Evolutionary conservation across 2,797 vertebrate species (phyloP), one percentile per base, ranked within the genome.

Genomic region (Distichodus sexfasciatus): DNA sequence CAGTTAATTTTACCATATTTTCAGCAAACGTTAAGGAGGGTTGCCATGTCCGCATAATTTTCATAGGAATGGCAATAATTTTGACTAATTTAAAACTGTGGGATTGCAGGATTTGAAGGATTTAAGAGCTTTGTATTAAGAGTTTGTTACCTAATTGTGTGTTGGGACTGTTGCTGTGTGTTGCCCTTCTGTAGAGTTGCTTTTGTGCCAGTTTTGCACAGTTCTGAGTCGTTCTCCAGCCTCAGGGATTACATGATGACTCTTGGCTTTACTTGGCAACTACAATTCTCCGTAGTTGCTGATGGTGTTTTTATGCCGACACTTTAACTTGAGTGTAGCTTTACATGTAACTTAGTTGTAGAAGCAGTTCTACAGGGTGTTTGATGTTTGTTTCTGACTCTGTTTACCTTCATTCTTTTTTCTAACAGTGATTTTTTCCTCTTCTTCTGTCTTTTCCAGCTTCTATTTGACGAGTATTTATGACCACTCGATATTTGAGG

Each of bases 391-490:
- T n/a, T 17, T 48, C 69, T 76, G 59, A 59, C 81, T 74, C 71
- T 79, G 73, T 62, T 4, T 26, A 2, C 7, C 10, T 28, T 44
- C 7, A 24, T 15, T 0, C 8, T 11, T 24, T 35, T 0, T 64
- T 28, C 6, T 51, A 29, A 68, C 44, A 62, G 40, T 5, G 55
- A 61, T 31, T 43, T 62, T 48, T 74, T 64, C 11, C 63, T 70
- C 1, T 64, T 46, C 66, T 70, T 23, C 6, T 44, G 5, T 83
- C 29, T 78, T 74, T 80, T 80, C 77, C 90, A 99, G 97, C 90
- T 99, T 99, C 91, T 99, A 98, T 87, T 91, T 99, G 91, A 99
- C 97, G 26, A 99, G 97, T 88, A 99, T 99, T 87, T 99, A 99
- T 74, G 97, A 99, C 87, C 97, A 99, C 90, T 99, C 97, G 79